Conservation (phyloP, 2,888 invertebrate genomes). For the Dasysyrphus tricinctus region DNA sequence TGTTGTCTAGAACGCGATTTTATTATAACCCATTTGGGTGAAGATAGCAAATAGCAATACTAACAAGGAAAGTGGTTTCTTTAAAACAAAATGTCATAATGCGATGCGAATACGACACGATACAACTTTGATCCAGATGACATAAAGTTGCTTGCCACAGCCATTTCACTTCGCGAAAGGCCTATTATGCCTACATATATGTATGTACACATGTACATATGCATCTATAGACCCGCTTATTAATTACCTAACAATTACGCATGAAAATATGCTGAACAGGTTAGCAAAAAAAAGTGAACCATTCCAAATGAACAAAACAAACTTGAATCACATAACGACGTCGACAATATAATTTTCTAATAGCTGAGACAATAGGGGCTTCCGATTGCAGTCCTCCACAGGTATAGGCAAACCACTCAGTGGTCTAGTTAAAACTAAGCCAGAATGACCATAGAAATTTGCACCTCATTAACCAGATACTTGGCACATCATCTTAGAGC, state of each 20-base stretch:
- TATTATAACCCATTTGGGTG: background rate
- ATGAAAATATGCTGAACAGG: background rate
- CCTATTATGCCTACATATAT: background rate
- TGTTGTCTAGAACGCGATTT: background rate
- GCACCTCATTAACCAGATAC: no score
- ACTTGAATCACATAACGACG: slow-evolving; percentile 1
- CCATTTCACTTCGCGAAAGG: slow-evolving; percentile 9
- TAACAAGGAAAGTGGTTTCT: background rate
- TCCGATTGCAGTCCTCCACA: background rate
- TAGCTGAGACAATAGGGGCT: background rate
- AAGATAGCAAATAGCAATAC: background rate
- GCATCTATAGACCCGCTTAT: background rate
- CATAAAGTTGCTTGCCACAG: background rate
- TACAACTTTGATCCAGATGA: background rate
- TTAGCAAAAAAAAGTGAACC: background rate
- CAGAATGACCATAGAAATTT: background rate
- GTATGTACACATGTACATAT: background rate
- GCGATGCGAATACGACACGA: background rate
- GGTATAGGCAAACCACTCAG: background rate
- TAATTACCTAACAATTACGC: slow-evolving; percentile 25
- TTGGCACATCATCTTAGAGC: background rate
- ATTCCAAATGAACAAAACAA: background rate
- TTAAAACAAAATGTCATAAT: background rate
- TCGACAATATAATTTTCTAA: background rate
- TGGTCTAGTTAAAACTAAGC: background rate